Evolutionary conservation across 2,797 vertebrate genomes (phyloP), one percentile per base, ranked within the genome.

Genomic region (Crocodylus rhombifer): DNA sequence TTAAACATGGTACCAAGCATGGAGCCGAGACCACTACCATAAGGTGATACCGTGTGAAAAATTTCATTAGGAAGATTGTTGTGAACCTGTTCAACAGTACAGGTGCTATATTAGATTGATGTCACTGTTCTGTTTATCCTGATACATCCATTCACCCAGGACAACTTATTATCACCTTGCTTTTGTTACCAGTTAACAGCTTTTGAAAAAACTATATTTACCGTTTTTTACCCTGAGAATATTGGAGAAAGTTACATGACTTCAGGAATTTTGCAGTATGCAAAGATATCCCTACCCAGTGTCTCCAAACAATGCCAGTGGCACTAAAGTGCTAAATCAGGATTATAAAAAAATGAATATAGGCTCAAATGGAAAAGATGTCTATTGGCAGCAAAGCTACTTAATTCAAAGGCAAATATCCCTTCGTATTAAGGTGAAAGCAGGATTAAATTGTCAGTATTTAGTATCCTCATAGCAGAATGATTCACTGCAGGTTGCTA

Each of bases 101-200:
- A 69, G 91, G 87, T 82, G 81, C 92, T 94, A 95, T 92, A 87
- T 94, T 96, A 95, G 94, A 77, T 71, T 79, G 85, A 88, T 63
- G 92, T 85, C 88, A 33, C 87, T 89, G 83, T 77, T 95, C 95
- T 95, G 79, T 96, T 94, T 96, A 90, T 74, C 94, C 36, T 87
- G 75, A 81, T 88, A 36, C 81, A 83, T 95, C 42, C 95, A 94
- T 87, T 95, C 88, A 87, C 88, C 92, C 77, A 75, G 92, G 85
- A 91, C 91, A 87, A 94, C 91, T 96, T 93, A 89, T 95, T 83
- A 85, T 83, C 36, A 36, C 92, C 96, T 94, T 88, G 36, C 84
- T 25, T 55, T 86, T 90, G 69, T 74, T 93, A 80, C 90, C 92
- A 96, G 94, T 94, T 95, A 96, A 86, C 88, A 89, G 55, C 74